These are phyloP conservation scores for Phymatocera aterrima DNA, from an alignment of 2,888 invertebrate species.

Conservation along the genomic window DNA sequence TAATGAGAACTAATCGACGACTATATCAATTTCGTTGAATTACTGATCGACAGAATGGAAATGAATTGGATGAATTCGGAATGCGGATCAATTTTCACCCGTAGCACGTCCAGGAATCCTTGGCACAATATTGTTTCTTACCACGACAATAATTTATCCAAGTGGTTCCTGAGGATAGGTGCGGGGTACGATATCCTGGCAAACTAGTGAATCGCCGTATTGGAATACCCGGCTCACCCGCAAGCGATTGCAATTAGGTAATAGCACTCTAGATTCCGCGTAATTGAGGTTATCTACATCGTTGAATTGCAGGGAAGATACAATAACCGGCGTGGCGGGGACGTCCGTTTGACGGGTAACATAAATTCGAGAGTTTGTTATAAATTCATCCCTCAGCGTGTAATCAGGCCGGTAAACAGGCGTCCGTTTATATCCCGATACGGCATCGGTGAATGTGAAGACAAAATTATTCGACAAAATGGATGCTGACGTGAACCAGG, in stretches of 20 bases:
- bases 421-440: no score
- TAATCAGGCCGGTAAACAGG: no score
- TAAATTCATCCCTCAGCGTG: not conserved
- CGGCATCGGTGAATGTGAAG: no score
- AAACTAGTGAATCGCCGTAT: not conserved
- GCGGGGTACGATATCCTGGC: no score
- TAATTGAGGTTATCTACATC: conserved; percentile 45
- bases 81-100: not conserved
- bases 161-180: conserved; percentile 1
- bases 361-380: not conserved
- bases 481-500: no score
- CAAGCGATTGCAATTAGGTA: conserved; percentile 48
- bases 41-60: no score
- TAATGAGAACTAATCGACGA: no score
- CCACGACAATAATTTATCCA: not conserved
- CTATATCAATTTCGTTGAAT: no score
- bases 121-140: not conserved
- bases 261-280: conserved; percentile 25
- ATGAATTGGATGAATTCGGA: no score
- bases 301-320: conserved; percentile 43
- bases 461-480: no score
- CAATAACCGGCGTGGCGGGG: no score
- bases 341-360: not conserved
- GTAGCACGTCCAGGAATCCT: not conserved
- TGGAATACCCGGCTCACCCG: not conserved